A percentile compares a stretch with the other conserved stretches of the same genome.
Evolutionary conservation across 2,797 vertebrate genomes (phyloP).

Genomic region (Lagocephalus sceleratus): DNA sequence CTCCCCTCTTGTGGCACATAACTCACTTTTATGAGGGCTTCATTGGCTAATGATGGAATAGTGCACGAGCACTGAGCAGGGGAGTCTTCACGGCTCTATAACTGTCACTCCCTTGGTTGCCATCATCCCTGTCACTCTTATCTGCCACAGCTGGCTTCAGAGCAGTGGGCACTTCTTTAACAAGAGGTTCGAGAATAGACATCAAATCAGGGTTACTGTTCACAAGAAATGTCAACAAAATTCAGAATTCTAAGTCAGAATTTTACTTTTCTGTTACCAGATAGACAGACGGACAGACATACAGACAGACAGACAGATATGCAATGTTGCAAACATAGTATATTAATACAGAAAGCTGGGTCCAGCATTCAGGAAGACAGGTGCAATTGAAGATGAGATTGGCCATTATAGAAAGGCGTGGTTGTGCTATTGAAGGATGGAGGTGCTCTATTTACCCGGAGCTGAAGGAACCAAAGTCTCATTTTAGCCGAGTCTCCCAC

Average conservation of each 20-base stretch:
- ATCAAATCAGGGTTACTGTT: slow-evolving; percentile 26
- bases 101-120: slow-evolving; percentile 61
- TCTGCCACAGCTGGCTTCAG: slow-evolving; percentile 37
- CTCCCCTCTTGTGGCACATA: slow-evolving; percentile 73
- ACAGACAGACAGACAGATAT: too few species aligned
- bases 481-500: slow-evolving; percentile 57
- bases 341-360: slow-evolving; percentile 46
- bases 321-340: slow-evolving; percentile 1
- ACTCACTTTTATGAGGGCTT: slow-evolving; percentile 76
- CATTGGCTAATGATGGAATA: slow-evolving; percentile 77
- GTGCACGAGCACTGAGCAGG: slow-evolving; percentile 62
- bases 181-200: slow-evolving; percentile 34
- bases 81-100: slow-evolving; percentile 56
- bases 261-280: too few species aligned
- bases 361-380: slow-evolving; percentile 61
- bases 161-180: slow-evolving; percentile 19
- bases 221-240: background rate
- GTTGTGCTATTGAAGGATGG: slow-evolving; percentile 47
- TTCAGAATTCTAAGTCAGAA: too few species aligned
- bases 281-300: too few species aligned
- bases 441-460: slow-evolving; percentile 60
- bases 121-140: slow-evolving; percentile 46
- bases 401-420: slow-evolving; percentile 53
- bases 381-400: slow-evolving; percentile 68
- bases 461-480: slow-evolving; percentile 43